Base-by-base conservation (phyloP, 2,797 vertebrate genomes). In the Neopelma chrysocephalum region DNA sequence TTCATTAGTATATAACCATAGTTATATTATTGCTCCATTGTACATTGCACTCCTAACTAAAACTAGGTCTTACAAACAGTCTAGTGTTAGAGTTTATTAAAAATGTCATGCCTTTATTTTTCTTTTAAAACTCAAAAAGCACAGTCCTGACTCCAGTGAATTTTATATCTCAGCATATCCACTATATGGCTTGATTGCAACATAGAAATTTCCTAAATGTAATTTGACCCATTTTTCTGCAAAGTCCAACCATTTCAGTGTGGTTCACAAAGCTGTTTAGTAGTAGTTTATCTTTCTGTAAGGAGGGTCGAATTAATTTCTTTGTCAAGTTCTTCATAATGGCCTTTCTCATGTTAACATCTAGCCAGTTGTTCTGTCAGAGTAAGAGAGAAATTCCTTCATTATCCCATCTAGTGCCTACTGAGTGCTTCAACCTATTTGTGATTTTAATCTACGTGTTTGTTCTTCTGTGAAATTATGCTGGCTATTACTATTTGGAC, bases 401-500 rank as follows among this genome's bases (percentile, higher is more conserved):
- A 54, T 83, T 91, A 90, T 71, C 15, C n/a, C 13, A 47, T 43
- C 14, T 69, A 61, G 34, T 17, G 9, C 26, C 26, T 50, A 64
- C 48, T 26, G 50, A 81, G 26, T 36, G 6, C 17, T 84, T 76
- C 31, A 42, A 4, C 15, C 15, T 90, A n/a, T 76, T 93, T 89
- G 22, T 89, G 73, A 72, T 89, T 91, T 88, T 80, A 68, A 76
- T 75, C n/a, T 69, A 3, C 2, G 2, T 69, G 36, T 79, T 88
- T 95, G 27, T 76, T 93, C 54, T 87, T 65, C 81, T 92, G 43
- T 95, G 48, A 95, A 95, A 95, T 91, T 93, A 91, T 81, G 21
- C 43, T 42, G 17, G 20, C 34, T 81, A 64, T 64, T 88, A 78
- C 18, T 69, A 32, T 76, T 87, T 2, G 10, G 20, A 42, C 22